Evolutionary conservation across 2,113 vertebrate species (phyloP), one percentile per base, ranked within the genome.

Genomic region (Agapornis roseicollis): DNA sequence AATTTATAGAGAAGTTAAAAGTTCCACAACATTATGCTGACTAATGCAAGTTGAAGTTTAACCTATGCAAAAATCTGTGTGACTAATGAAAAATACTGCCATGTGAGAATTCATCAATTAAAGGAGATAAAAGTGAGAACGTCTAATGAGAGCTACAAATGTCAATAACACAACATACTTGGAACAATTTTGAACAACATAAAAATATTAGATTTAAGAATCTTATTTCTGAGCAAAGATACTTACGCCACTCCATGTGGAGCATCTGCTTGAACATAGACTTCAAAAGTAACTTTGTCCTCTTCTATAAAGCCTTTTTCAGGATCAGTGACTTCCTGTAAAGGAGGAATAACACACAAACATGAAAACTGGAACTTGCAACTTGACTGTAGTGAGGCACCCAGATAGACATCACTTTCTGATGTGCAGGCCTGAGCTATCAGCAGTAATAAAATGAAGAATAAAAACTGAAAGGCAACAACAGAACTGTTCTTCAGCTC

Each of bases 231-330:
- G 50, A 88, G 31, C 66, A 76, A 46, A 37, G 78, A 88, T 85
- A 99, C 99, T 97, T 98, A 99, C 99, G 99, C 99, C 85, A 99
- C 99, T 94, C 99, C 99, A 2, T 99, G 99, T 39, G 99, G 99
- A 89, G 99, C 99, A 89, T 99, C 99, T 31, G 99, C 99, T 97
- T 99, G 99, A 83, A 99, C 99, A 63, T 99, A 99, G 90, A 99
- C 99, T 98, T 99, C 99, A 95, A 99, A 99, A 50, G 99, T 99
- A 94, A 99, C 99, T 97, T 99, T 99, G 97, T 99, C 99, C 31
- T 99, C 99, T 79, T 99, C 99, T 64, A 99, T 97, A 96, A 99
- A 99, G 90, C 99, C 99, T 97, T 99, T 99, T 95, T 99, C 99
- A 85, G 99, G 99, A 98, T 99, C 99, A 58, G 99, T 99, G 97